Evolutionary conservation across 1,140 invertebrate species (phyloP), one percentile per base, ranked within the genome.

Genomic region (Kradibia gibbosae): DNA sequence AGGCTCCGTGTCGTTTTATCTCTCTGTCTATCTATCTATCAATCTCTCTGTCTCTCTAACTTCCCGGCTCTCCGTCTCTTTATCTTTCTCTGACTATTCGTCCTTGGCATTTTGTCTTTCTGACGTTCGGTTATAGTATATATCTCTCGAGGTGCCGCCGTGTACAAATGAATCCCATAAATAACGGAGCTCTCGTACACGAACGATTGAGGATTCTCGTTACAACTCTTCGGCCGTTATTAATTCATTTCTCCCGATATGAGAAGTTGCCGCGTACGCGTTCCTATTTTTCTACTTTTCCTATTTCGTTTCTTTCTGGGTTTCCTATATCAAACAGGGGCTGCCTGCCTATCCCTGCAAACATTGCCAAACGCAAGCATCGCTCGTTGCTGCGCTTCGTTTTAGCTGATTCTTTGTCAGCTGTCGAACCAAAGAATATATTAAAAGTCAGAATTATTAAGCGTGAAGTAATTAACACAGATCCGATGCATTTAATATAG

Each of bases 81-180:
- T 76, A 20, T 50, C 60, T 34, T 11, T 53, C 39, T n/a, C n/a
- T n/a, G n/a, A n/a, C n/a, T n/a, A n/a, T n/a, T n/a, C n/a, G n/a
- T n/a, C n/a, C n/a, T n/a, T n/a, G n/a, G n/a, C n/a, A n/a, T n/a
- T n/a, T n/a, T n/a, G n/a, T 36, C 67, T 70, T 8, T 53, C 57
- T n/a, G 3, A 39, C 50, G 53, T 22, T 62, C 17, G 20, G 36
- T 62, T 36, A 34, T 60, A 48, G n/a, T 70, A 48, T 62, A 28
- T 60, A 60, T 62, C 13, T 60, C 57, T 39, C 22, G 48, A 79
- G 50, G 67, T 36, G 72, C 77, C 55, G 57, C 22, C 31, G 36
- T 48, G 36, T 81, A 76, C 80, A 82, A 82, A 82, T 82, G 80
- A 82, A 82, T 82, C 74, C 67, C 80, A 82, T 82, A 82, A 82